Evolutionary conservation across 2,888 invertebrate genomes (phyloP).

Genomic region (Scelioninae gen. 2): DNA sequence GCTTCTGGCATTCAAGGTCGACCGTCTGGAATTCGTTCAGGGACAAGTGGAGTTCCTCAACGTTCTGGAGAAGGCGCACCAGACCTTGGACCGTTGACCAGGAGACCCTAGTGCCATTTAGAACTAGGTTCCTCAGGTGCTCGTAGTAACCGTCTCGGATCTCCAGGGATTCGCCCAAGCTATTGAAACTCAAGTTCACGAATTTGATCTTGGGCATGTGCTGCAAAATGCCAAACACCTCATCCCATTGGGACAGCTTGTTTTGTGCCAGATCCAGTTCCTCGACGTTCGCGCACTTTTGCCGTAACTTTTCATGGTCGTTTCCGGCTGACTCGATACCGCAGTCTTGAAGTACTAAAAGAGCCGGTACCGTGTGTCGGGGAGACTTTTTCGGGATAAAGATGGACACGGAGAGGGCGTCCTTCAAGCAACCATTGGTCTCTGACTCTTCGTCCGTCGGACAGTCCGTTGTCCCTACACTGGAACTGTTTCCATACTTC

Average conservation of each 20-base stretch:
- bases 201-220: conserved; percentile 93
- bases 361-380: conserved; percentile 85
- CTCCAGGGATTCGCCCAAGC: conserved; percentile 83
- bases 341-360: conserved; percentile 92
- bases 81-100: conserved; percentile 89
- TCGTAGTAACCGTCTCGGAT: conserved; percentile 72
- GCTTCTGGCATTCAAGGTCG: conserved; percentile 77
- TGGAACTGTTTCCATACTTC: conserved; percentile 82
- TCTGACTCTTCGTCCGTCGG: conserved; percentile 78
- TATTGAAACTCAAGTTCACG: conserved; percentile 94
- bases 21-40: conserved; percentile 91
- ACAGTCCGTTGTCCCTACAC: conserved; percentile 78
- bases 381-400: conserved; percentile 91
- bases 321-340: conserved; percentile 93
- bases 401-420: conserved; percentile 86
- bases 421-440: conserved; percentile 75
- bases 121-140: conserved; percentile 82
- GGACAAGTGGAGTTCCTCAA: conserved; percentile 95
- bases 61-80: conserved; percentile 84
- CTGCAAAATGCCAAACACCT: conserved; percentile 90
- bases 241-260: conserved; percentile 90
- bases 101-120: conserved; percentile 91
- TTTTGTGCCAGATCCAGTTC: conserved; percentile 97
- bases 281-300: conserved; percentile 91
- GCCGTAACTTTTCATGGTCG: conserved; percentile 83